Conservation (phyloP, 2,888 invertebrate species). For the Sesamia inferens region DNA sequence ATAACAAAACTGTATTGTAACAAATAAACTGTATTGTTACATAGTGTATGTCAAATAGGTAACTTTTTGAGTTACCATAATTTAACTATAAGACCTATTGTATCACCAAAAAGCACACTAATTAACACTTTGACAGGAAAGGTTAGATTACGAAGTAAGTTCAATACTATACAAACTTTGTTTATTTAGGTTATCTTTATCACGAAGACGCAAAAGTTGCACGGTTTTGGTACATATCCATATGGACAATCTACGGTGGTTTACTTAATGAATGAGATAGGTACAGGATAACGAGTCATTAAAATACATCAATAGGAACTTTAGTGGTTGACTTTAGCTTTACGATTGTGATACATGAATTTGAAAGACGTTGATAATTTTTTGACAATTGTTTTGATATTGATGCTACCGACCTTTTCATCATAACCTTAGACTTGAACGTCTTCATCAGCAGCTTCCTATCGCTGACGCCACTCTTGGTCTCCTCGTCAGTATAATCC, state of each 20-base stretch:
- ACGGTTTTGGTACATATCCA: conserved; percentile 3
- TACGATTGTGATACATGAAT: conserved; percentile 4
- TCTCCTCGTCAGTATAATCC: conserved; percentile 78
- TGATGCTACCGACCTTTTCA: conserved; percentile 71
- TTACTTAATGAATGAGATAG: conserved; percentile 12
- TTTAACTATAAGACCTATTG: too few relatives aligned
- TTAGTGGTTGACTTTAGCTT: background rate
- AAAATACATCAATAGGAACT: background rate
- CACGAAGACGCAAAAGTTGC: too few relatives aligned
- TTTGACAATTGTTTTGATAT: too few relatives aligned
- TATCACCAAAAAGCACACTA: too few relatives aligned
- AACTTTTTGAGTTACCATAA: too few relatives aligned
- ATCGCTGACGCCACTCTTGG: conserved; percentile 71
- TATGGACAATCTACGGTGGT: background rate
- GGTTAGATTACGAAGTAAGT: too few relatives aligned
- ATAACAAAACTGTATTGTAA: too few relatives aligned
- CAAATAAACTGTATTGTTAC: too few relatives aligned
- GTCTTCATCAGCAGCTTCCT: conserved; percentile 80
- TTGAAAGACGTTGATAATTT: background rate
- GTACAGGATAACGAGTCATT: conserved; percentile 3
- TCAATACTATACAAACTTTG: too few relatives aligned
- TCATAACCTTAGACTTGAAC: conserved; percentile 83
- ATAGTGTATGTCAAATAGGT: too few relatives aligned
- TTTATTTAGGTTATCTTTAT: too few relatives aligned
- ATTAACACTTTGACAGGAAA: too few relatives aligned